Base-by-base conservation (phyloP, 2,888 invertebrate species). In the Julus scanicus region DNA sequence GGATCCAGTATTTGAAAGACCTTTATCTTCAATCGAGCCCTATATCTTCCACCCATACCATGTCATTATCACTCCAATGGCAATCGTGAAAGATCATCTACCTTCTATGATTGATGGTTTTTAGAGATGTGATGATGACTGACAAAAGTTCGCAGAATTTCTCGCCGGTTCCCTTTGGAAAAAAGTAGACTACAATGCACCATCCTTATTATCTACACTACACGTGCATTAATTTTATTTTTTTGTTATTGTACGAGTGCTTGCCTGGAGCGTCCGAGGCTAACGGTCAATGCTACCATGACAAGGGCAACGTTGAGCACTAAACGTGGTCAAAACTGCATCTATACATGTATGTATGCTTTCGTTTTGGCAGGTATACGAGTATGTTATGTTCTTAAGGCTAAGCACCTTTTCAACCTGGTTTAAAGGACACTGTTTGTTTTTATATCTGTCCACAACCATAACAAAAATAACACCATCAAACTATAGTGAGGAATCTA, bases 281-380 rank as follows among this genome's bases (percentile, higher is more conserved):
- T 71, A 71, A 71, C 71, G 71, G 71, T 71, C 71, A 71, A 71
- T 71, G 71, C 71, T 71, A 29, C 71, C 71, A 71, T 29, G 6
- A 11, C 71, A 71, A 71, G 71, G 71, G 71, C 71, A 71, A 29
- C 29, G 20, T 5, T 6, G 11, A 9, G 6, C 15, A 2, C n/a
- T n/a, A 17, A 2, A 63, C 71, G 20, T 71, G 71, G 71, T 71
- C 71, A 71, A 29, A 29, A 9, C 20, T 20, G 11, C 20, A 71
- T 29, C 29, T 29, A 20, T 20, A 29, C 4, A 71, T 20, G 11
- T 6, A 71, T 29, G 71, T 1, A 9, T 29, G 71, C 29, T 71
- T 71, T 71, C 71, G 9, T n/a, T 63, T 71, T 71, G 71, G n/a
- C 9, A 29, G 29, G 71, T 11, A 9, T 71, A 71, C 11, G 29